phyloP scores from a whole-genome alignment of 35 echinoderm and acorn worm species.

The Lytechinus variegatus region DNA sequence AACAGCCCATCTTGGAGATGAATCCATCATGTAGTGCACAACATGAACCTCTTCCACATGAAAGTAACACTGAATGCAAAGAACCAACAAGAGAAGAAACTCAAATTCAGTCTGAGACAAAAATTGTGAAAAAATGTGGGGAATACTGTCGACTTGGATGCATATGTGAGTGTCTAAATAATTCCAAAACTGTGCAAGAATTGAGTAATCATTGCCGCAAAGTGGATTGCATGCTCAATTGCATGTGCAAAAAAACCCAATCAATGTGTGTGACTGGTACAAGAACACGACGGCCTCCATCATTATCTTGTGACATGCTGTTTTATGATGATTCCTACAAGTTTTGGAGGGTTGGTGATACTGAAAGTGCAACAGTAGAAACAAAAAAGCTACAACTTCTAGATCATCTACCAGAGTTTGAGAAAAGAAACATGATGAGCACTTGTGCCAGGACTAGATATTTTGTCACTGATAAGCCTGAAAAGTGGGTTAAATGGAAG shows the following conservation, averaged over 20 bases:
- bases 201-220: conserved; percentile 76
- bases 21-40: background rate
- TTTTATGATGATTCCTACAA: conserved; percentile 82
- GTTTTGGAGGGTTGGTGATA: background rate
- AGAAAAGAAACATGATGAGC: background rate
- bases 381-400: conserved; percentile 1
- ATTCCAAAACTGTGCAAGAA: background rate
- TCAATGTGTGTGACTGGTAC: background rate
- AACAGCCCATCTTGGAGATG: background rate
- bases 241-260: conserved; percentile 50
- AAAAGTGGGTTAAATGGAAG: conserved; percentile 28
- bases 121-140: background rate
- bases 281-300: background rate
- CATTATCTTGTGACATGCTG: conserved; percentile 59
- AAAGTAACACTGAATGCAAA: background rate
- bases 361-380: background rate
- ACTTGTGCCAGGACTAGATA: conserved; percentile 24
- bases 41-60: background rate
- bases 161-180: conserved; percentile 72
- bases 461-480: conserved; percentile 1
- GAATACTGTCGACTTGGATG: conserved; percentile 82
- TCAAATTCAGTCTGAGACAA: background rate
- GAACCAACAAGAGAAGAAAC: background rate
- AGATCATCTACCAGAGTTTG: background rate
- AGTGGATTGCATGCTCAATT: conserved; percentile 86